Percentiles rank a stretch among this genome's conserved stretches.
phyloP scores from a whole-genome alignment of 92 coral and sea anemone genomes.

The Heteractis magnifica region DNA sequence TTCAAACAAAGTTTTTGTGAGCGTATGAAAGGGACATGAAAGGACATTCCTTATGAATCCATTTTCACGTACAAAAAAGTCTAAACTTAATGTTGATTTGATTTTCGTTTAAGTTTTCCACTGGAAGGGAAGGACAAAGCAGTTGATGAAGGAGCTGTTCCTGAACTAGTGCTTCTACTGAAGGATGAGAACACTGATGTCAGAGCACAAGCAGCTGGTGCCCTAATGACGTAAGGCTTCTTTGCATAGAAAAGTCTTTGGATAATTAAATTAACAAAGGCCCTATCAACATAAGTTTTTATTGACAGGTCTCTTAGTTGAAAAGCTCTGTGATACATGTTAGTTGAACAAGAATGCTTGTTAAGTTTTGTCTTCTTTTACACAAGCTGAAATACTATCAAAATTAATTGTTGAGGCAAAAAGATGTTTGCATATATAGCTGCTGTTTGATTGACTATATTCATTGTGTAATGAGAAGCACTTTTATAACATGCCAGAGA shows the following conservation, averaged over 20 bases:
- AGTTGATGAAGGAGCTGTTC: constrained; percentile 83
- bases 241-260: background rate
- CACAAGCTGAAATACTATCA: no score
- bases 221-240: constrained; percentile 82
- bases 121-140: constrained; percentile 95
- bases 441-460: background rate
- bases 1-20: no score
- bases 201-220: constrained; percentile 92
- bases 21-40: background rate
- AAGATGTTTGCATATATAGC: background rate
- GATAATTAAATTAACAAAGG: no score
- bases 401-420: background rate
- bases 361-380: no score
- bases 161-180: constrained; percentile 69
- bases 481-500: background rate
- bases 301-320: no score
- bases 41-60: background rate
- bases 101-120: constrained; percentile 59
- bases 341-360: no score
- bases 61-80: background rate
- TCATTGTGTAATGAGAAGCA: background rate
- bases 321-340: no score
- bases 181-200: constrained; percentile 71
- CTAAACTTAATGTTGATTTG: no score
- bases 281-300: background rate